Evolutionary conservation across 2,797 vertebrate genomes (phyloP).

Genomic region (Anabas testudineus): DNA sequence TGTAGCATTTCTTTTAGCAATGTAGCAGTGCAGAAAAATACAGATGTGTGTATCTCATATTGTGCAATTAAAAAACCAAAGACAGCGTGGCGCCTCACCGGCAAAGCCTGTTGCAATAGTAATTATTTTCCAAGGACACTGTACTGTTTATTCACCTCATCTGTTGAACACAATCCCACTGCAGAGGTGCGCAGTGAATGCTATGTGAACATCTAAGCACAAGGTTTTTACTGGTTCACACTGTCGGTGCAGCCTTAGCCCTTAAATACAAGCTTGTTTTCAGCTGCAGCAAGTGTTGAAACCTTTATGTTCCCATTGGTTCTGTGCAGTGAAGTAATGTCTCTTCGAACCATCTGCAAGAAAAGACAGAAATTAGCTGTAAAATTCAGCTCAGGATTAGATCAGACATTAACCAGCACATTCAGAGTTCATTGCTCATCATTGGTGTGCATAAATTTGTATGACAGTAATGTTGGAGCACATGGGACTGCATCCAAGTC

Average conservation of each 20-base stretch:
- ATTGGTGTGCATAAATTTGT: constrained; percentile 25
- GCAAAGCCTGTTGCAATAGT: constrained; percentile 59
- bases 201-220: constrained; percentile 57
- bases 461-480: constrained; percentile 31
- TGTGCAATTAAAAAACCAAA: constrained; percentile 73
- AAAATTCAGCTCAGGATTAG: constrained; percentile 41
- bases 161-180: constrained; percentile 49
- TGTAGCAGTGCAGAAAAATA: constrained; percentile 52
- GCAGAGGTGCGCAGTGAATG: constrained; percentile 71
- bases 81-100: constrained; percentile 47
- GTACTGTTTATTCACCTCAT: constrained; percentile 62
- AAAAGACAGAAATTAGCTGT: constrained; percentile 46
- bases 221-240: constrained; percentile 59
- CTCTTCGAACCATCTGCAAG: too few relatives aligned
- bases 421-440: constrained; percentile 51
- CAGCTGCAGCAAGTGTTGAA: constrained; percentile 50
- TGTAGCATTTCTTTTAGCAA: constrained; percentile 51
- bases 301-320: constrained; percentile 50
- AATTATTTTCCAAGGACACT: constrained; percentile 67
- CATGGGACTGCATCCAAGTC: constrained; percentile 38
- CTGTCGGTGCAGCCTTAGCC: constrained; percentile 42
- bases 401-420: constrained; percentile 41
- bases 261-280: constrained; percentile 34
- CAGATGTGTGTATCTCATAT: constrained; percentile 54
- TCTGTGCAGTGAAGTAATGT: constrained; percentile 37